Evolutionary conservation across 1,140 invertebrate species (phyloP).

Genomic region (Apocrypta bakeri): DNA sequence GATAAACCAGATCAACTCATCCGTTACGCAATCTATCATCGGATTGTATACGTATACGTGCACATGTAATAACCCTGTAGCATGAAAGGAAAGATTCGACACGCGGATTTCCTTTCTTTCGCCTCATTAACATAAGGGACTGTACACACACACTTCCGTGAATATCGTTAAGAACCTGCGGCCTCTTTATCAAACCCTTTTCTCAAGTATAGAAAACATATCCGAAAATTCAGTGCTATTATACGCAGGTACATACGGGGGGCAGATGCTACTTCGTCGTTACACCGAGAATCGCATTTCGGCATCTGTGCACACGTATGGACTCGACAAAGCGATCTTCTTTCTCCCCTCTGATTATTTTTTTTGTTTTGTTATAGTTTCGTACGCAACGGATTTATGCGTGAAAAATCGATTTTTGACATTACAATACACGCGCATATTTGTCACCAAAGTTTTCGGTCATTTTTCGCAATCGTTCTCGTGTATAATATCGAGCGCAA

Average conservation of each 20-base stretch:
- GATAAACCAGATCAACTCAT: not conserved
- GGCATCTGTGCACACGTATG: not conserved
- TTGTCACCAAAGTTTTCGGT: not conserved
- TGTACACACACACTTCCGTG: not conserved
- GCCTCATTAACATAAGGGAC: not conserved
- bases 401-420: constrained; percentile 62
- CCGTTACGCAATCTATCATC: constrained; percentile 15
- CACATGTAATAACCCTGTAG: not conserved
- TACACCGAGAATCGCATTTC: not conserved
- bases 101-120: not conserved
- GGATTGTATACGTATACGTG: not conserved
- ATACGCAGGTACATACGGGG: constrained; percentile 7
- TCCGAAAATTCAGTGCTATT: not conserved
- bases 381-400: too few species aligned
- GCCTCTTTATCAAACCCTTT: not conserved
- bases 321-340: not conserved
- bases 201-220: not conserved
- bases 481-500: too few species aligned
- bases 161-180: constrained; percentile 37
- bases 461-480: too few species aligned
- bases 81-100: not conserved
- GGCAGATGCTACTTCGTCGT: constrained; percentile 18
- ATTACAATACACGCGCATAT: constrained; percentile 31
- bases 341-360: constrained; percentile 44
- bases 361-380: too few species aligned